Evolutionary conservation across 2,113 vertebrate species (phyloP).

Genomic region (Catharus bicknelli): DNA sequence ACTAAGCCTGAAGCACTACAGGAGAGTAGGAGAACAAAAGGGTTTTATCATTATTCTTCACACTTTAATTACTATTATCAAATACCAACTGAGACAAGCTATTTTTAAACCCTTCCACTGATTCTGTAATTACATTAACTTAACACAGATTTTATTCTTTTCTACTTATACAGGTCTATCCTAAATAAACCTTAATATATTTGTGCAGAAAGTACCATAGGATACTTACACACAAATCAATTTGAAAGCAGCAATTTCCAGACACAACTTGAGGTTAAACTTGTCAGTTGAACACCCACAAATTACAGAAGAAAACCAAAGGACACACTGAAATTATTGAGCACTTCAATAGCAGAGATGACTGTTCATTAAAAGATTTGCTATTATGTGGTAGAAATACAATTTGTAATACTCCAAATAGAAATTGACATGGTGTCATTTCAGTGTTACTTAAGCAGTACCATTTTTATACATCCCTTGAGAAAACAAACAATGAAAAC

Average conservation of each 20-base stretch:
- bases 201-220: background rate
- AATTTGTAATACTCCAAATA: background rate
- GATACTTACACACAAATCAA: constrained; percentile 13
- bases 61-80: constrained; percentile 72
- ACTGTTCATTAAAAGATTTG: background rate
- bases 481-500: background rate
- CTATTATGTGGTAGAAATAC: background rate
- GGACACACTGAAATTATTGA: background rate
- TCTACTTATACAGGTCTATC: constrained; percentile 31
- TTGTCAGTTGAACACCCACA: background rate
- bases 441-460: background rate
- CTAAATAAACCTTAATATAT: constrained; percentile 35
- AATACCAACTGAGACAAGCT: constrained; percentile 69
- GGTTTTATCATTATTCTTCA: constrained; percentile 70
- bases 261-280: background rate
- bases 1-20: constrained; percentile 47
- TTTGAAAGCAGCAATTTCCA: constrained; percentile 19
- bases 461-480: background rate
- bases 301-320: background rate
- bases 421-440: background rate
- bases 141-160: constrained; percentile 64
- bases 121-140: constrained; percentile 68
- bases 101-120: constrained; percentile 71
- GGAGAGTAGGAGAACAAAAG: constrained; percentile 46
- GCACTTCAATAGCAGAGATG: background rate